Percentiles rank a stretch among this genome's conserved stretches.
These are phyloP conservation scores for Pseudochirops corinnae DNA, from an alignment of 2,797 vertebrate species.

Conservation along the genomic window DNA sequence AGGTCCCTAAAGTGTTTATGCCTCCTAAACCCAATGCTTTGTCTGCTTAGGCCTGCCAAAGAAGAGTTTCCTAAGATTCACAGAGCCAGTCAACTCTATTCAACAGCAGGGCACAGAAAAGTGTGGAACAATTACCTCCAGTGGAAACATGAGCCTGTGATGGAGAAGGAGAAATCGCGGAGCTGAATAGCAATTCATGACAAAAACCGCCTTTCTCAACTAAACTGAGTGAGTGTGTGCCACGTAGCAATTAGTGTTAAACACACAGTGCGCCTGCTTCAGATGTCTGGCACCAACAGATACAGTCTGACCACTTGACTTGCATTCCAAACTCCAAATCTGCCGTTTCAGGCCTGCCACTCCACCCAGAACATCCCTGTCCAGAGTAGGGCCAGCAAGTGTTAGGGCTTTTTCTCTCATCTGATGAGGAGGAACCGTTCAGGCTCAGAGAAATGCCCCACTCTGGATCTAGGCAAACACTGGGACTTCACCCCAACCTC, in stretches of 20 bases:
- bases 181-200: constrained; percentile 53
- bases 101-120: not conserved
- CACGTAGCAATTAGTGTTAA: constrained; percentile 65
- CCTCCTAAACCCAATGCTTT: not conserved
- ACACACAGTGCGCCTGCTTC: constrained; percentile 37
- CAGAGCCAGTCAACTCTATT: not conserved
- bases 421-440: constrained; percentile 45
- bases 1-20: not conserved
- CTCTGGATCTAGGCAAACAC: constrained; percentile 48
- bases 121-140: constrained; percentile 56
- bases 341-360: constrained; percentile 72
- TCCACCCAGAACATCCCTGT: constrained; percentile 49
- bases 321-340: constrained; percentile 76
- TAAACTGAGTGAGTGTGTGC: constrained; percentile 38
- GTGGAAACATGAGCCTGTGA: constrained; percentile 48
- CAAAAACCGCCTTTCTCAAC: constrained; percentile 35
- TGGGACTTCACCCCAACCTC: constrained; percentile 35
- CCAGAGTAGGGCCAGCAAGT: constrained; percentile 56
- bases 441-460: not conserved
- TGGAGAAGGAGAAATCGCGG: constrained; percentile 39
- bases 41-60: constrained; percentile 66
- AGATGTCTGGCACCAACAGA: constrained; percentile 68
- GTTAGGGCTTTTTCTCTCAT: constrained; percentile 65
- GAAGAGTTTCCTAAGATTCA: constrained; percentile 68
- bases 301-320: constrained; percentile 63